Evolutionary conservation across 2,888 invertebrate species (phyloP).

Genomic region (Cheilosia pagana): DNA sequence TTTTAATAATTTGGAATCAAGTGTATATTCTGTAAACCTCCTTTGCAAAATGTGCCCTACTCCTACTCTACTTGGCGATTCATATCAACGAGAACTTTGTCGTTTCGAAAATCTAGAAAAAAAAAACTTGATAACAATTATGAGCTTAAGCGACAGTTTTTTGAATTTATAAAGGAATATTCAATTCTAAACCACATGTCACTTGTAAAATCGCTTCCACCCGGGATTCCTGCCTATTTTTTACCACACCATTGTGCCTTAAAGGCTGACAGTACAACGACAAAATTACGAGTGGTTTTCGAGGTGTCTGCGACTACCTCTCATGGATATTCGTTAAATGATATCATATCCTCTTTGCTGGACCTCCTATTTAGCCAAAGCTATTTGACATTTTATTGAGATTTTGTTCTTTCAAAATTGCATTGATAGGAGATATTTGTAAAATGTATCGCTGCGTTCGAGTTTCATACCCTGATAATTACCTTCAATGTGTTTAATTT

Average conservation of each 20-base stretch:
- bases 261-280: slow-evolving; percentile 21
- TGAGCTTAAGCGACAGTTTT: neutral
- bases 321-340: slow-evolving; percentile 27
- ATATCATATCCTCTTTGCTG: slow-evolving; percentile 36
- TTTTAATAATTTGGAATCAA: slow-evolving; percentile 4
- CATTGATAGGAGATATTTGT: slow-evolving; percentile 57
- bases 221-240: neutral
- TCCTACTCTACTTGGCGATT: slow-evolving; percentile 33
- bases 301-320: slow-evolving; percentile 20
- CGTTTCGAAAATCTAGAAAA: slow-evolving; percentile 60
- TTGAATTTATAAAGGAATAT: slow-evolving; percentile 19
- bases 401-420: slow-evolving; percentile 11
- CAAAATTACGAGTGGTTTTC: slow-evolving; percentile 20
- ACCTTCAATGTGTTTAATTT: no score
- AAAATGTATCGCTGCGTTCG: no score
- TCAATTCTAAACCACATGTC: neutral
- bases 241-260: slow-evolving; percentile 16
- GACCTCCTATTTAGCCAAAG: slow-evolving; percentile 55
- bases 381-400: no score
- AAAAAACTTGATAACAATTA: slow-evolving; percentile 35
- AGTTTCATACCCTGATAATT: no score
- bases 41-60: slow-evolving; percentile 21
- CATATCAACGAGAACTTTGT: slow-evolving; percentile 42
- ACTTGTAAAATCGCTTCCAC: neutral
- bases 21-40: slow-evolving; percentile 49